phyloP scores from a whole-genome alignment of 2,888 invertebrate genomes.

The Steinernema carpocapsae region DNA sequence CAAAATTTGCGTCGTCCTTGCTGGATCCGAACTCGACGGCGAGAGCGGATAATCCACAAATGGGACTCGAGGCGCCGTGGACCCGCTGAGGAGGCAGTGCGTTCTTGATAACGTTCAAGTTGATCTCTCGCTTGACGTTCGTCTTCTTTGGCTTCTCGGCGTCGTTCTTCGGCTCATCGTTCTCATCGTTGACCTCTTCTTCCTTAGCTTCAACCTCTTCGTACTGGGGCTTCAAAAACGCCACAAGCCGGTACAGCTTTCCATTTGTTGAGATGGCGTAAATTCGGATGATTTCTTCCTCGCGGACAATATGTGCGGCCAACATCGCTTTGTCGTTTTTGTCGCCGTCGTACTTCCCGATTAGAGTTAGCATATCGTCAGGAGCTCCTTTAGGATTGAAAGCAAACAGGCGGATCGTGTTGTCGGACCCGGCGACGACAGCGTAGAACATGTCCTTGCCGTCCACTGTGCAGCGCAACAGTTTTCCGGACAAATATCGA shows the following conservation, averaged over 20 bases:
- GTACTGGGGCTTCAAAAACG: no score
- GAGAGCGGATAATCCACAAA: no score
- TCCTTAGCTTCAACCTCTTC: no score
- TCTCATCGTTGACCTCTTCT: no score
- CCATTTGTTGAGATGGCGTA: slow-evolving; percentile 12
- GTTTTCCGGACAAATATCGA: not conserved
- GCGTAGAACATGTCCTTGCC: not conserved
- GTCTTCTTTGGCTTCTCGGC: no score
- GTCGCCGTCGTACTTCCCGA: not conserved
- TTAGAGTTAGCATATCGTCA: not conserved
- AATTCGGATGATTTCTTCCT: not conserved
- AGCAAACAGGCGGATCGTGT: not conserved
- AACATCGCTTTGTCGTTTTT: not conserved
- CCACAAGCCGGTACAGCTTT: not conserved
- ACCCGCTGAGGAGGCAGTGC: no score
- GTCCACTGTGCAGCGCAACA: not conserved
- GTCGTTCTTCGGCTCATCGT: no score
- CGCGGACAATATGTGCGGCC: not conserved
- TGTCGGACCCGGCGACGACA: slow-evolving; percentile 17
- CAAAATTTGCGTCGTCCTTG: not conserved
- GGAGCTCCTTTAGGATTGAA: not conserved
- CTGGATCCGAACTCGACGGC: not conserved
- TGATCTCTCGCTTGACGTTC: no score
- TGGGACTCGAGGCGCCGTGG: no score
- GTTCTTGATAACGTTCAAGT: no score